Conservation (phyloP, 2,113 vertebrate genomes). For the Eclectus roratus region DNA sequence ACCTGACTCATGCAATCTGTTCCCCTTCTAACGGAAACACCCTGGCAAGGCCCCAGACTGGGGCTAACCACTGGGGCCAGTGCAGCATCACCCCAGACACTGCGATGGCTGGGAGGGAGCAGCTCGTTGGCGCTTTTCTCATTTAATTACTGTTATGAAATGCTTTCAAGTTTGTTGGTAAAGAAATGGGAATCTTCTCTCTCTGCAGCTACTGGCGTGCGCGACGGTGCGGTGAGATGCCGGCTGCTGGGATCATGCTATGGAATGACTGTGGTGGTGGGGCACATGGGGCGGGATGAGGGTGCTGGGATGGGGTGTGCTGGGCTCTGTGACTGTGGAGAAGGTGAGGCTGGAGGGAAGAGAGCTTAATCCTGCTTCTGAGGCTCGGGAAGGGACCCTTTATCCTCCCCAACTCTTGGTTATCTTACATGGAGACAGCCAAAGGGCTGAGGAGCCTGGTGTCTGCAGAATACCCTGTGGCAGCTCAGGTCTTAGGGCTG, state of each 20-base stretch:
- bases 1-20: neutral
- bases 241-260: neutral
- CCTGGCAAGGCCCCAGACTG: neutral
- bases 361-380: neutral
- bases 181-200: neutral
- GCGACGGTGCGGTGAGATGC: neutral
- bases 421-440: accelerated
- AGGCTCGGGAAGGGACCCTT: neutral
- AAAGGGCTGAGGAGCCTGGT: neutral
- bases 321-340: neutral
- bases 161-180: neutral
- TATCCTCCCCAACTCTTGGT: neutral
- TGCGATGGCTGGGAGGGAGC: neutral
- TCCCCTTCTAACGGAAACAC: neutral
- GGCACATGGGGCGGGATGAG: neutral
- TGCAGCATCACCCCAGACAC: neutral
- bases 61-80: neutral
- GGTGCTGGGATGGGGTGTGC: neutral
- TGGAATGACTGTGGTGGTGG: neutral
- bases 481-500: neutral
- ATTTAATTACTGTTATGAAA: neutral
- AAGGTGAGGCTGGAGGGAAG: neutral
- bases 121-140: neutral
- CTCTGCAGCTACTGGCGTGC: neutral
- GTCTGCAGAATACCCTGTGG: no score